Evolutionary conservation across 2,113 vertebrate species (phyloP).

Genomic region (Zosterops borbonicus): DNA sequence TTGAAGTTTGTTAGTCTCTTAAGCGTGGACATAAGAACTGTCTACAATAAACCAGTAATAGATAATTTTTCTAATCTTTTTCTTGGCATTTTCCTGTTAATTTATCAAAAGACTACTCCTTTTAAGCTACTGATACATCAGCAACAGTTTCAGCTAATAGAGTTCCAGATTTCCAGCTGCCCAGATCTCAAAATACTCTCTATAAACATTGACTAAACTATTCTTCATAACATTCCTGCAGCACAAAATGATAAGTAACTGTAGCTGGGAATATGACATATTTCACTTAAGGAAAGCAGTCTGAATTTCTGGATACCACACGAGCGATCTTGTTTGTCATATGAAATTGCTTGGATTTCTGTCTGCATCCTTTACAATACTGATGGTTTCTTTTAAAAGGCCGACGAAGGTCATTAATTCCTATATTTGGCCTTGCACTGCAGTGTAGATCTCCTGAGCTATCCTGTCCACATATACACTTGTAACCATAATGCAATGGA

Average conservation of each 20-base stretch:
- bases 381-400: neutral
- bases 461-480: neutral
- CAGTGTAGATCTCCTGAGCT: neutral
- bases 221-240: neutral
- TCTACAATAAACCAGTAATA: neutral
- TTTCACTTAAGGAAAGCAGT: neutral
- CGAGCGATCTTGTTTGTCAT: neutral
- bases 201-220: neutral
- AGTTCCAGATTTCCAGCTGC: neutral
- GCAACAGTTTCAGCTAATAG: neutral
- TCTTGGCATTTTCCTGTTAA: neutral
- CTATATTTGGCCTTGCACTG: neutral
- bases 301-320: neutral
- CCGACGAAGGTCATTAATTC: neutral
- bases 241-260: neutral
- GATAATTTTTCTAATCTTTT: neutral
- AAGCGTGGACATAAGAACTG: neutral
- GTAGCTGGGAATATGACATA: neutral
- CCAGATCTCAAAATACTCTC: neutral
- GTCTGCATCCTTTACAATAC: neutral
- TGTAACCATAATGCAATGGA: neutral
- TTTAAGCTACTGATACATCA: conserved; percentile 5
- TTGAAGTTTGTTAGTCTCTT: neutral
- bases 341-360: neutral
- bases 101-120: neutral